A percentile compares a stretch with the other conserved stretches of the same genome.
phyloP scores from a whole-genome alignment of 2,888 invertebrate species.

The Diploptera punctata region DNA sequence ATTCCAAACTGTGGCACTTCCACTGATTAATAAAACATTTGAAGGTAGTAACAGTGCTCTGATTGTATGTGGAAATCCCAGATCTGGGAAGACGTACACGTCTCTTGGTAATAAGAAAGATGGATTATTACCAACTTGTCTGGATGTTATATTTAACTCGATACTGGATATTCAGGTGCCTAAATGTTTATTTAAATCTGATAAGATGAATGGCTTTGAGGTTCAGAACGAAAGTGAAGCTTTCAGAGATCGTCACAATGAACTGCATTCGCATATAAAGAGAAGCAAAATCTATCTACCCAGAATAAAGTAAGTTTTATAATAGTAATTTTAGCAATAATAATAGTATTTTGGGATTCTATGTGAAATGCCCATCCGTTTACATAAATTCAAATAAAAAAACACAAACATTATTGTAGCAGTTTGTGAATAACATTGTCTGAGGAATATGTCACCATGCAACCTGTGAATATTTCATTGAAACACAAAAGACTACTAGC shows the following conservation, averaged over 20 bases:
- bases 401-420: too few relatives aligned
- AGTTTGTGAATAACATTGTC: too few relatives aligned
- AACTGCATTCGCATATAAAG: too few relatives aligned
- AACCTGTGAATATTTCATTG: too few relatives aligned
- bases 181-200: conserved; percentile 92
- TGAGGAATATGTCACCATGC: too few relatives aligned
- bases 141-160: conserved; percentile 93
- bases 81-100: conserved; percentile 96
- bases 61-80: conserved; percentile 98
- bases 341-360: too few relatives aligned
- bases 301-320: too few relatives aligned
- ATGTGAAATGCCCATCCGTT: too few relatives aligned
- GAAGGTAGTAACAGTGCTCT: conserved; percentile 90
- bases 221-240: conserved; percentile 90
- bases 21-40: conserved; percentile 86
- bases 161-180: conserved; percentile 83
- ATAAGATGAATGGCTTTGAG: conserved; percentile 93
- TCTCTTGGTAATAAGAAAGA: conserved; percentile 86
- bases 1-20: conserved; percentile 83
- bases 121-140: conserved; percentile 86
- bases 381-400: too few relatives aligned
- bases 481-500: too few relatives aligned
- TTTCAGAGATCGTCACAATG: conserved; percentile 74
- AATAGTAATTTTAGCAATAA: too few relatives aligned
- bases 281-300: too few relatives aligned